Conservation (phyloP, 2,888 invertebrate species). For the Xestia rhomboidea region DNA sequence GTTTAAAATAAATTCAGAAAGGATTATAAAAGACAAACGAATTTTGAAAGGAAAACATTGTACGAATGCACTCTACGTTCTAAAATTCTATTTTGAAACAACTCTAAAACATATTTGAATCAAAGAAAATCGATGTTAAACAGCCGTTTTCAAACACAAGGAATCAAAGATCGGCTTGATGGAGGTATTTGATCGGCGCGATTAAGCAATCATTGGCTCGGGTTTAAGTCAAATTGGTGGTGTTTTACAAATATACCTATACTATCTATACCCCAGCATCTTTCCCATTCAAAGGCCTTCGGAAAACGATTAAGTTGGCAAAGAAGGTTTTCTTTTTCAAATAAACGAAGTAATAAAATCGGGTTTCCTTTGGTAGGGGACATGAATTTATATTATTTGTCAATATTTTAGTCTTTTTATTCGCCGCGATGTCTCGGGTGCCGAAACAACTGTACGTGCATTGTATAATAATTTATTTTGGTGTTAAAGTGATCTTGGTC, state of each 20-base stretch:
- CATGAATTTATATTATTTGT: slow-evolving; percentile 47
- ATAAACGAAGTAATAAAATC: slow-evolving; percentile 52
- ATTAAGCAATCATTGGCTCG: slow-evolving; percentile 54
- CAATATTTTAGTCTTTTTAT: slow-evolving; percentile 41
- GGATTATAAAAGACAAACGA: not conserved
- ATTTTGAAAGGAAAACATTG: not conserved
- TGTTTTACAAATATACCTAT: slow-evolving; percentile 54
- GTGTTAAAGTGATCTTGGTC: slow-evolving; percentile 76
- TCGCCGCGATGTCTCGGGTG: slow-evolving; percentile 10
- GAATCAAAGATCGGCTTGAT: slow-evolving; percentile 53
- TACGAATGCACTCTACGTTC: not conserved
- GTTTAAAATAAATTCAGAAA: slow-evolving; percentile 7
- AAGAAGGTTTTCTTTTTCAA: slow-evolving; percentile 45
- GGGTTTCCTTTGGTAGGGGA: slow-evolving; percentile 11
- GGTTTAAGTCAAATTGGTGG: slow-evolving; percentile 57
- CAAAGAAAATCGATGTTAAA: slow-evolving; percentile 32
- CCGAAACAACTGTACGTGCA: slow-evolving; percentile 49
- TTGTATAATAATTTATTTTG: slow-evolving; percentile 44
- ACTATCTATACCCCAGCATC: slow-evolving; percentile 29
- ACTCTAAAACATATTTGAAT: slow-evolving; percentile 17
- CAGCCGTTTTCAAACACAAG: slow-evolving; percentile 34
- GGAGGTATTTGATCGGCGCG: slow-evolving; percentile 51
- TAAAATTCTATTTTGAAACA: slow-evolving; percentile 17
- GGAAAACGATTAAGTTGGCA: slow-evolving; percentile 46
- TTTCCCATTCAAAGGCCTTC: slow-evolving; percentile 35